phyloP scores from a whole-genome alignment of 2,888 invertebrate genomes.

The Phortica okadai region DNA sequence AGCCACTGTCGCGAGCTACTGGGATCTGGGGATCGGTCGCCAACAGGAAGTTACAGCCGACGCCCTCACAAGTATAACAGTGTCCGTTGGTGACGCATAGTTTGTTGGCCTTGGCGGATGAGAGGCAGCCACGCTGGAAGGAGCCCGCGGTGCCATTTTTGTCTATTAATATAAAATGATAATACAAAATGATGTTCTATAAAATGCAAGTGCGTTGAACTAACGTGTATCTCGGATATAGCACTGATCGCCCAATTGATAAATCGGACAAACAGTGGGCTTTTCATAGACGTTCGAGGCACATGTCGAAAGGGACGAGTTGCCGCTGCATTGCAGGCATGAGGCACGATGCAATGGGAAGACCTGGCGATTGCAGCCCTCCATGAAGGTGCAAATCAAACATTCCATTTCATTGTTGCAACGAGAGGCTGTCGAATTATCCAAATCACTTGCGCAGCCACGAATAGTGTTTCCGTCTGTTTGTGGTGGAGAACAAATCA shows the following conservation, averaged over 20 bases:
- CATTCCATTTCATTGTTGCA: conserved; percentile 73
- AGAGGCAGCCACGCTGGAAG: conserved; percentile 73
- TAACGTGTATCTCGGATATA: conserved; percentile 65
- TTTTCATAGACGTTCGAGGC: conserved; percentile 60
- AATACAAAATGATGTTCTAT: not conserved
- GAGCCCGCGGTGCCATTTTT: conserved; percentile 56
- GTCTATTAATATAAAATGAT: conserved; percentile 27
- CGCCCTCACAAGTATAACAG: conserved; percentile 71
- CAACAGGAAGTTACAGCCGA: conserved; percentile 69
- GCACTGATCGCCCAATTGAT: conserved; percentile 70
- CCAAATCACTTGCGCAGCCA: conserved; percentile 69
- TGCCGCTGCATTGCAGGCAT: conserved; percentile 71
- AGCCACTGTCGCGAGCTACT: conserved; percentile 65
- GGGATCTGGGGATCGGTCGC: conserved; percentile 62
- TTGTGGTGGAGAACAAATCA: no score
- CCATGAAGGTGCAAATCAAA: conserved; percentile 60
- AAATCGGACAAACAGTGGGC: conserved; percentile 64
- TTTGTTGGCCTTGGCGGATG: conserved; percentile 61
- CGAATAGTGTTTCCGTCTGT: conserved; percentile 71
- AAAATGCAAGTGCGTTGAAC: not conserved
- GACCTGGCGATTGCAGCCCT: conserved; percentile 70
- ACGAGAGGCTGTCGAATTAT: conserved; percentile 55
- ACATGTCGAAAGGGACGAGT: conserved; percentile 62
- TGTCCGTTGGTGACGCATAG: conserved; percentile 61
- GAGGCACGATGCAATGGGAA: conserved; percentile 69